phyloP scores from a whole-genome alignment of 2,888 invertebrate species.

The Acronicta leporina region DNA sequence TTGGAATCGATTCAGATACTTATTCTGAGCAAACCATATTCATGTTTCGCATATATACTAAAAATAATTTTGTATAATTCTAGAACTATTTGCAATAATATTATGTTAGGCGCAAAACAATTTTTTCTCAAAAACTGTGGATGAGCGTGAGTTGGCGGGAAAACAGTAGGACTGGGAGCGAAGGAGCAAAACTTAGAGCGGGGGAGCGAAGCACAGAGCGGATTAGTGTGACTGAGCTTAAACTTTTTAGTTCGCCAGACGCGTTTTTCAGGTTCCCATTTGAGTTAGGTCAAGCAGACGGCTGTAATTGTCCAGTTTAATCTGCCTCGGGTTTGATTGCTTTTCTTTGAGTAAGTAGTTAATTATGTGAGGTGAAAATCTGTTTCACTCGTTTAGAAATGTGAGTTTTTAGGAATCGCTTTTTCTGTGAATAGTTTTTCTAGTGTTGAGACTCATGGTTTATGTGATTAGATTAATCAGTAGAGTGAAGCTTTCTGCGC shows the following conservation, averaged over 20 bases:
- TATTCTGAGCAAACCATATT: no score
- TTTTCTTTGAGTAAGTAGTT: constrained; percentile 9
- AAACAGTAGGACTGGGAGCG: constrained; percentile 27
- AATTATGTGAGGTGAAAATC: constrained; percentile 1
- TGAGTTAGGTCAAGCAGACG: constrained; percentile 7
- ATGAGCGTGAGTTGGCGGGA: constrained; percentile 21
- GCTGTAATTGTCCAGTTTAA: constrained; percentile 26
- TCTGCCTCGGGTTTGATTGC: constrained; percentile 18
- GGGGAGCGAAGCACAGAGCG: constrained; percentile 20
- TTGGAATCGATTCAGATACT: no score
- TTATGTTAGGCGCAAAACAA: constrained; percentile 25
- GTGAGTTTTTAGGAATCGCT: background rate
- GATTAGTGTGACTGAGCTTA: constrained; percentile 39
- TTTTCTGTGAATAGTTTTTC: background rate
- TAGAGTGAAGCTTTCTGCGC: no score
- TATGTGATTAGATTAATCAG: no score
- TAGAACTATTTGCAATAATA: no score
- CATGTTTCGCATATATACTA: no score
- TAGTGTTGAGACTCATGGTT: background rate
- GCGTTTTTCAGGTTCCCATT: constrained; percentile 18
- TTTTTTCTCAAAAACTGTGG: constrained; percentile 1
- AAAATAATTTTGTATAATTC: no score
- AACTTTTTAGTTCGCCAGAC: constrained; percentile 29
- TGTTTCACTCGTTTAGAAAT: constrained; percentile 1
- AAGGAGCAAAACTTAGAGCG: constrained; percentile 11